Percentiles rank a stretch among this genome's conserved stretches.
Evolutionary conservation across 2,888 invertebrate genomes (phyloP).

Genomic region (Phortica magna): DNA sequence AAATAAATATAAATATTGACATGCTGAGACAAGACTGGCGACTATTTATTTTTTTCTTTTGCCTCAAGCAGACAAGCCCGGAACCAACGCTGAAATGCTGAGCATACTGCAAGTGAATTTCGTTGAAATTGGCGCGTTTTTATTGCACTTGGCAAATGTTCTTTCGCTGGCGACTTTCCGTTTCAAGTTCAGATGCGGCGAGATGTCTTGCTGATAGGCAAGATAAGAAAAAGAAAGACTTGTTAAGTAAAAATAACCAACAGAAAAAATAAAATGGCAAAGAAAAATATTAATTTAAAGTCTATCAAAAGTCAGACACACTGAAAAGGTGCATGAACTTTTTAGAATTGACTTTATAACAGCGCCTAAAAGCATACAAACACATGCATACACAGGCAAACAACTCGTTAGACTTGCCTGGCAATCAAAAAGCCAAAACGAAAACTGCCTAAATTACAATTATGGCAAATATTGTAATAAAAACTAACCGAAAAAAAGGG

Average conservation of each 20-base stretch:
- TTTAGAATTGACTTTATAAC: neutral
- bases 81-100: conserved; percentile 17
- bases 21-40: conserved; percentile 18
- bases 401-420: conserved; percentile 30
- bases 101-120: neutral
- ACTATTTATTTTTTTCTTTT: neutral
- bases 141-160: too few species aligned
- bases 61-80: conserved; percentile 25
- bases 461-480: conserved; percentile 64
- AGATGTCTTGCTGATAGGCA: neutral
- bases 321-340: conserved; percentile 25
- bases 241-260: neutral
- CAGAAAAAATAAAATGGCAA: neutral
- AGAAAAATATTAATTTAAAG: conserved; percentile 3
- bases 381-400: neutral
- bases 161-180: conserved; percentile 55
- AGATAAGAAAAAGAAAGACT: neutral
- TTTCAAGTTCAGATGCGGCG: conserved; percentile 62
- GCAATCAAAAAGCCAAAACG: conserved; percentile 52
- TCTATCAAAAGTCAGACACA: neutral
- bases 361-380: conserved; percentile 1
- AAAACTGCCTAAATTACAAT: conserved; percentile 67
- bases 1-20: conserved; percentile 35
- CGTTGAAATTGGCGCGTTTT: too few species aligned
- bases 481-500: conserved; percentile 53